phyloP scores from a whole-genome alignment of 1,140 invertebrate species.

The Plectrocnemia conspersa region DNA sequence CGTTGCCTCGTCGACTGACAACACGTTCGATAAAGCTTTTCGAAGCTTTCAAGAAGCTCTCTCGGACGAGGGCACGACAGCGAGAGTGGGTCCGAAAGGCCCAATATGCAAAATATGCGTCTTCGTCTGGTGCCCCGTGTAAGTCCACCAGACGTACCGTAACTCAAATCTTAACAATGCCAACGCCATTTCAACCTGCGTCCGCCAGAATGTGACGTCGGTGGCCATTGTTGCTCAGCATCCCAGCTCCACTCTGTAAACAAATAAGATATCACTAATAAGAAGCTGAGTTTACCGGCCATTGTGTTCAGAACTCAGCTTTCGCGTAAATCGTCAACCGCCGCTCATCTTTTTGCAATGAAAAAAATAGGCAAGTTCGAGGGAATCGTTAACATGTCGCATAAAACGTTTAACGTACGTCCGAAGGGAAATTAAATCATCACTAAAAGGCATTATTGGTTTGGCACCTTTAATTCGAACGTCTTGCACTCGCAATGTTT shows the following conservation, averaged over 20 bases:
- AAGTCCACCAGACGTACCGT: slow-evolving; percentile 17
- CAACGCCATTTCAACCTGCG: slow-evolving; percentile 28
- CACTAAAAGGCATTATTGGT: no score
- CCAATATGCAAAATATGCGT: slow-evolving; percentile 35
- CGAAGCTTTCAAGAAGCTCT: slow-evolving; percentile 16
- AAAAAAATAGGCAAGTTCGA: no score
- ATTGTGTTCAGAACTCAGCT: slow-evolving; percentile 22
- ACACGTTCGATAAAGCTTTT: slow-evolving; percentile 31
- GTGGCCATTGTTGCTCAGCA: slow-evolving; percentile 20
- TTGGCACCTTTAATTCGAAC: no score
- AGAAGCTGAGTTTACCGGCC: slow-evolving; percentile 26
- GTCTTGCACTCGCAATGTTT: no score
- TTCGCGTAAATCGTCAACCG: no score
- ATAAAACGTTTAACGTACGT: no score
- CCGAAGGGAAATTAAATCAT: no score
- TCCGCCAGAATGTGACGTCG: slow-evolving; percentile 27
- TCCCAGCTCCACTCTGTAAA: slow-evolving; percentile 11
- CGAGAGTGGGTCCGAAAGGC: slow-evolving; percentile 12
- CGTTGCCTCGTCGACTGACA: slow-evolving; percentile 25
- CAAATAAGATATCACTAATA: slow-evolving; percentile 21
- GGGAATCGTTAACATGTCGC: no score
- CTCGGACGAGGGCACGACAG: slow-evolving; percentile 11
- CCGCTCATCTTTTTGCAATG: no score
- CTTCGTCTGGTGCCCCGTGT: slow-evolving; percentile 19
- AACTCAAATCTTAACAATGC: slow-evolving; percentile 35